A percentile compares a stretch with the other conserved stretches of the same genome.
These are phyloP conservation scores for Tetanocera ferruginea DNA, from an alignment of 2,888 invertebrate genomes.

Conservation along the genomic window DNA sequence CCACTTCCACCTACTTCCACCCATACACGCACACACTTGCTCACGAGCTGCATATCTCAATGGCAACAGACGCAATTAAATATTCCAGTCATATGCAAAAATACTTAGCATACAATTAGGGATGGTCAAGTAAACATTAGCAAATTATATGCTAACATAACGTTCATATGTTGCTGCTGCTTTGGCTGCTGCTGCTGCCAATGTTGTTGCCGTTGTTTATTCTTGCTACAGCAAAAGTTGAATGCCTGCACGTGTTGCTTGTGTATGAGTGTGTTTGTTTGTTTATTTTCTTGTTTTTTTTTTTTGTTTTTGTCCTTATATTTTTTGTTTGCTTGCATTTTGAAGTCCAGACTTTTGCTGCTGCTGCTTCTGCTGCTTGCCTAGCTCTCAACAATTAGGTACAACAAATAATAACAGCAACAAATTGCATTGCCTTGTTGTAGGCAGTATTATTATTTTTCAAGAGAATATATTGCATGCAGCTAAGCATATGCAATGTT, in stretches of 20 bases:
- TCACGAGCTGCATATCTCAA: not conserved
- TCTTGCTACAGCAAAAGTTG: not conserved
- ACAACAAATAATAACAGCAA: conserved; percentile 29
- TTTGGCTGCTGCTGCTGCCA: not conserved
- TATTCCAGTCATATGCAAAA: conserved; percentile 53
- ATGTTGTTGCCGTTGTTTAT: conserved; percentile 37
- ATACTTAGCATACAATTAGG: conserved; percentile 62
- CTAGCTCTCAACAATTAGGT: conserved; percentile 49
- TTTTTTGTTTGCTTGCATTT: not conserved
- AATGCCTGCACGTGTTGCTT: conserved; percentile 35
- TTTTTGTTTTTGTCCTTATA: not conserved
- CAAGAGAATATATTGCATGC: not conserved
- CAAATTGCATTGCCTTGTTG: conserved; percentile 14
- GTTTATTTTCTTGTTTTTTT: conserved; percentile 12
- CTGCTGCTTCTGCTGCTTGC: conserved; percentile 47
- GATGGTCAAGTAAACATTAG: conserved; percentile 62
- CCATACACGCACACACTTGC: too few relatives aligned
- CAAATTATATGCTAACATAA: conserved; percentile 62
- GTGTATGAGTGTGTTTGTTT: conserved; percentile 10
- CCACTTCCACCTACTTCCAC: too few relatives aligned
- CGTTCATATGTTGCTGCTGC: conserved; percentile 40
- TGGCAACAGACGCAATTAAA: conserved; percentile 47
- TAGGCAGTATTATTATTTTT: not conserved
- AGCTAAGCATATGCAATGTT: not conserved
- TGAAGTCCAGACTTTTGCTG: conserved; percentile 1